Percentiles rank a stretch among this genome's conserved stretches.
phyloP scores from a whole-genome alignment of 2,113 vertebrate genomes.

The Leiothrix lutea region DNA sequence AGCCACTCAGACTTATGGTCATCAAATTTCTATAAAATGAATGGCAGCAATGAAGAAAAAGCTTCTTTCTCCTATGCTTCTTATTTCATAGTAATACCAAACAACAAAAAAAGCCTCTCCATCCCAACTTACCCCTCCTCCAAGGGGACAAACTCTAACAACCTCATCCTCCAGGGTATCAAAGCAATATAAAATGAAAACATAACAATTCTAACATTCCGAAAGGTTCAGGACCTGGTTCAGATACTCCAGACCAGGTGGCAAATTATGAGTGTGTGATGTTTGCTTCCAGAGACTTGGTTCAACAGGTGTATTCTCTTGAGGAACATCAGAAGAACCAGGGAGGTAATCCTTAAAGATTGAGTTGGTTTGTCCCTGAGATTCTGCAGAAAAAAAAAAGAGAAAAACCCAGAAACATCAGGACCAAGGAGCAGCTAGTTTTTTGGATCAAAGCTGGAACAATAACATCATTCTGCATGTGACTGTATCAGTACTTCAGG shows the following conservation, averaged over 20 bases:
- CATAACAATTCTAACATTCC: background rate
- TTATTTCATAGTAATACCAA: background rate
- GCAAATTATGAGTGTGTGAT: background rate
- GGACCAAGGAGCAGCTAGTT: background rate
- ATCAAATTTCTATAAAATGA: background rate
- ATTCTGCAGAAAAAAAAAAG: slow-evolving; percentile 23
- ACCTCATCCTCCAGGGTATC: background rate
- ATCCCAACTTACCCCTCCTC: too few species aligned
- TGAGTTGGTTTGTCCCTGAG: background rate
- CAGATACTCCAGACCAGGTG: slow-evolving; percentile 77
- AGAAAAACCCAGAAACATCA: background rate
- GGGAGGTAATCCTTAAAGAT: slow-evolving; percentile 58
- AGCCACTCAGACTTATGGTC: background rate
- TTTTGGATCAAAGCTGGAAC: background rate
- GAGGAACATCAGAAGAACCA: slow-evolving; percentile 40
- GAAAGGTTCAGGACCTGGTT: slow-evolving; percentile 65
- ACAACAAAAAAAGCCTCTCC: background rate
- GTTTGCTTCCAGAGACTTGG: slow-evolving; percentile 12
- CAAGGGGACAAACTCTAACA: background rate
- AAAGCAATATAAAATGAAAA: background rate
- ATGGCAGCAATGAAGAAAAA: background rate
- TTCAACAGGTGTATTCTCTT: background rate
- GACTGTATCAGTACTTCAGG: background rate
- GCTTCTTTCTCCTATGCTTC: background rate
- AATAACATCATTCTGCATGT: background rate